Percentiles rank a stretch among this genome's conserved stretches.
Evolutionary conservation across 2,888 invertebrate species (phyloP).

Genomic region (Boloria euphrosyne): DNA sequence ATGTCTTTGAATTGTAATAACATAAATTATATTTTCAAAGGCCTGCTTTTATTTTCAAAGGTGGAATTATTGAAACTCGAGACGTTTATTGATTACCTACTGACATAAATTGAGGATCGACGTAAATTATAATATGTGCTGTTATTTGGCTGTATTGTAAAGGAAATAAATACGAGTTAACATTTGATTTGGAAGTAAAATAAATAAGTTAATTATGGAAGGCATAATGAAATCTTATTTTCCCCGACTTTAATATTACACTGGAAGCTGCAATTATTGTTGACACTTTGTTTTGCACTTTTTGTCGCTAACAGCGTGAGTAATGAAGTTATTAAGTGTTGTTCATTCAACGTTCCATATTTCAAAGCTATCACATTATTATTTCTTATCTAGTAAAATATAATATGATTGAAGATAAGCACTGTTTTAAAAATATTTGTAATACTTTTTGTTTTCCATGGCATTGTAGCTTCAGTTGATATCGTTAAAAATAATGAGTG

Average conservation of each 20-base stretch:
- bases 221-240: too few relatives aligned
- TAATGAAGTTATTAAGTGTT: slow-evolving; percentile 27
- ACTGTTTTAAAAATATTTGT: slow-evolving; percentile 1
- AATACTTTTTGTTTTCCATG: not conserved
- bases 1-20: too few relatives aligned
- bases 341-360: slow-evolving; percentile 18
- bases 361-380: slow-evolving; percentile 22
- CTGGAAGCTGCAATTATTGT: slow-evolving; percentile 1
- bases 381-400: slow-evolving; percentile 15
- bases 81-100: too few relatives aligned
- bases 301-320: slow-evolving; percentile 15
- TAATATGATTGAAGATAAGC: slow-evolving; percentile 5
- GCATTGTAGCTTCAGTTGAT: not conserved
- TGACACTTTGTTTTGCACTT: slow-evolving; percentile 10
- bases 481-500: not conserved
- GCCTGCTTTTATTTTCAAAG: too few relatives aligned
- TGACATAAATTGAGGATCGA: too few relatives aligned
- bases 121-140: too few relatives aligned
- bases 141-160: too few relatives aligned
- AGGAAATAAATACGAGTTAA: too few relatives aligned
- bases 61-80: too few relatives aligned
- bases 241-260: not conserved
- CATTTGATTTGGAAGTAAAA: too few relatives aligned
- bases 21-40: too few relatives aligned
- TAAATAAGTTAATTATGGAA: too few relatives aligned